Conservation (phyloP, 1,140 invertebrate genomes). For the Lepidurus packardi region DNA sequence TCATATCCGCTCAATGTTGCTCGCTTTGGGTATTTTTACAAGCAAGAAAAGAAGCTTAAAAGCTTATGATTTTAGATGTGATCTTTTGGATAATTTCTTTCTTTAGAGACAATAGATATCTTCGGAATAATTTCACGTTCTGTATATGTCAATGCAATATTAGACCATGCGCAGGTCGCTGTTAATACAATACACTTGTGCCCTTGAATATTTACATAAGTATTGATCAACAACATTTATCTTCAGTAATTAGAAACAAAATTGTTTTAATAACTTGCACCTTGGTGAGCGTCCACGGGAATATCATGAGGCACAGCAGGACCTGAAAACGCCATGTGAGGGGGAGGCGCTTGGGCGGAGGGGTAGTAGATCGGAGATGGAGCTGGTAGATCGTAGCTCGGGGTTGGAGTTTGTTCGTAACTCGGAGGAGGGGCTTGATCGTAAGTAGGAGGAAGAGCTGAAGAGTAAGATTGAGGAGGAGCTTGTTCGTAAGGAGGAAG, state of each 20-base stretch:
- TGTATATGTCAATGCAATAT: neutral
- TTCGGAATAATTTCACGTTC: neutral
- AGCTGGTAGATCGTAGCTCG: neutral
- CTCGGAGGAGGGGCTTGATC: neutral
- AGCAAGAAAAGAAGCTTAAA: neutral
- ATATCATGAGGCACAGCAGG: neutral
- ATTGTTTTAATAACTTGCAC: neutral
- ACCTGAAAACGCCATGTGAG: neutral
- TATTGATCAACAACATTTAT: constrained; percentile 4
- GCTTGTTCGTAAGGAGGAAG: neutral
- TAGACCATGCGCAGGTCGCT: constrained; percentile 7
- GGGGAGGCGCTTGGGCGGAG: neutral
- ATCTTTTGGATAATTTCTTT: neutral
- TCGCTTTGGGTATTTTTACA: neutral
- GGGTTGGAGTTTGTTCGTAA: neutral
- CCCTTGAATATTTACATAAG: neutral
- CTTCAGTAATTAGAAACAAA: neutral
- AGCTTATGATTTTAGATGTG: neutral
- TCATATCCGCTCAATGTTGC: neutral
- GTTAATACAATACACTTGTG: constrained; percentile 3
- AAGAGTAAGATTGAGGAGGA: neutral
- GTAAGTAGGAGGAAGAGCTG: neutral
- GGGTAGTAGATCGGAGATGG: neutral
- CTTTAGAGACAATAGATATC: neutral
- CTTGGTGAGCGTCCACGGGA: neutral